Evolutionary conservation across 2,113 vertebrate genomes (phyloP).

Genomic region (Penelope pileata): DNA sequence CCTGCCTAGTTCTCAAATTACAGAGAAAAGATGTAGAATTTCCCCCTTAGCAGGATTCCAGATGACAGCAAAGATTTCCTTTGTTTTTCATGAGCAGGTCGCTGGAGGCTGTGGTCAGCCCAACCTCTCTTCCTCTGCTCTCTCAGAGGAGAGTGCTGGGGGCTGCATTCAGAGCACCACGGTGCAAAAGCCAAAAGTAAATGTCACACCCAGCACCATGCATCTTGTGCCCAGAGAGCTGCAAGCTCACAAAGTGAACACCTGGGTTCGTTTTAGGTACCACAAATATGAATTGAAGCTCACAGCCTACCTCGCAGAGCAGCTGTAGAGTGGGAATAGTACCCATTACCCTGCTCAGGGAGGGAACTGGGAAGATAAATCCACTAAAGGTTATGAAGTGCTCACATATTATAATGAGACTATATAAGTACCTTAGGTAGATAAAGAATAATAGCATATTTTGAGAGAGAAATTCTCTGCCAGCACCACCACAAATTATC

Average conservation of each 20-base stretch:
- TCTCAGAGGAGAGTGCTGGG: not conserved
- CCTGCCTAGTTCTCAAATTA: not conserved
- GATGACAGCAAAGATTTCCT: not conserved
- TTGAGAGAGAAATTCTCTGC: slow-evolving; percentile 25
- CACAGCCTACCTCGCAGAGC: not conserved
- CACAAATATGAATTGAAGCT: not conserved
- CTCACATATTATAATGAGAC: not conserved
- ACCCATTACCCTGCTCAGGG: not conserved
- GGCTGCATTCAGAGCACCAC: not conserved
- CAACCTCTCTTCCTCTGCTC: not conserved
- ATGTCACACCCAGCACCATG: accelerated
- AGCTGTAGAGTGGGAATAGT: not conserved
- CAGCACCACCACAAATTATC: not conserved
- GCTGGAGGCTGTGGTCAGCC: not conserved
- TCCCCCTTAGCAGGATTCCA: not conserved
- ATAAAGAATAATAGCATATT: slow-evolving; percentile 1
- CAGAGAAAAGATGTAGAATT: not conserved
- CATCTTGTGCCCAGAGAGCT: accelerated
- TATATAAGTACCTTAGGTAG: not conserved
- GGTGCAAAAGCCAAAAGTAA: not conserved
- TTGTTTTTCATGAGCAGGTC: not conserved
- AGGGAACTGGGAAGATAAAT: not conserved
- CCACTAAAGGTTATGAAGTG: not conserved
- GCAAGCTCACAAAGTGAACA: accelerated
- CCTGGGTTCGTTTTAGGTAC: not conserved